These are phyloP conservation scores for Apamea monoglypha DNA, from an alignment of 2,888 invertebrate species.

Conservation along the genomic window DNA sequence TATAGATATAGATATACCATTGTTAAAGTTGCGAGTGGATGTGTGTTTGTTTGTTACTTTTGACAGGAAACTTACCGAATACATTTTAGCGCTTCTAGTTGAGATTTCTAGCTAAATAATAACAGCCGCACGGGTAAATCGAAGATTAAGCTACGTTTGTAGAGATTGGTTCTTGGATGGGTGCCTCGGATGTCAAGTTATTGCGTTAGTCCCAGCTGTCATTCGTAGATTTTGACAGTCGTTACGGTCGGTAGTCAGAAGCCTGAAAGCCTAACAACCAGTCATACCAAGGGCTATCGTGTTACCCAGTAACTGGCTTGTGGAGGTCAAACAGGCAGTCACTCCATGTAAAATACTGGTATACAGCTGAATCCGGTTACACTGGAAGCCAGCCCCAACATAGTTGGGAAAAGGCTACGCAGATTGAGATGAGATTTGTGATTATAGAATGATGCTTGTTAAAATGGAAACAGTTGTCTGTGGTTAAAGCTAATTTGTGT, in stretches of 20 bases:
- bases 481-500: neutral
- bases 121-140: neutral
- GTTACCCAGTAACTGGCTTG: neutral
- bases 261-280: neutral
- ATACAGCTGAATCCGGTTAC: neutral
- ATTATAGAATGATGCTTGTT: neutral
- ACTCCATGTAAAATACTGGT: neutral
- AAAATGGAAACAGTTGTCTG: neutral
- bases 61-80: neutral
- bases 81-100: neutral
- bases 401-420: neutral
- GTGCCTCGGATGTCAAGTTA: neutral
- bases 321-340: neutral
- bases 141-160: neutral
- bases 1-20: neutral
- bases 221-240: neutral
- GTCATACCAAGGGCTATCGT: neutral
- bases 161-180: neutral
- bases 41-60: neutral
- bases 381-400: neutral
- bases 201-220: neutral
- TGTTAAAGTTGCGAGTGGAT: neutral
- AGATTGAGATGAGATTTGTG: neutral
- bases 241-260: neutral
- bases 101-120: neutral